Conservation (phyloP, 2,888 invertebrate species). For the Trachelus iudaicus region DNA sequence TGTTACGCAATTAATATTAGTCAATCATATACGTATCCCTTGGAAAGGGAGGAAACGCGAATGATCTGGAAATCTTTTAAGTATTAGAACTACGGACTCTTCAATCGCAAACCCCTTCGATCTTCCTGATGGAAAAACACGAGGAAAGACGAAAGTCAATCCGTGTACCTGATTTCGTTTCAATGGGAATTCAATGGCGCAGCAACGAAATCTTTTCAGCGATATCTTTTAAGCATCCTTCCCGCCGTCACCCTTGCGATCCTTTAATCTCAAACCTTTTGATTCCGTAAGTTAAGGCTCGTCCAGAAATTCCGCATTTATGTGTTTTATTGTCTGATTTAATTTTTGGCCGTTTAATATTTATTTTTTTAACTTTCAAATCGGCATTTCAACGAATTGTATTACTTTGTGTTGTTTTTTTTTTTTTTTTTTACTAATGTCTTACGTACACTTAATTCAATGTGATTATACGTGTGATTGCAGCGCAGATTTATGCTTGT, state of each 20-base stretch:
- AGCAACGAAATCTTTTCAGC: too few relatives aligned
- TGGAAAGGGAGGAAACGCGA: not conserved
- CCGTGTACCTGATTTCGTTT: not conserved
- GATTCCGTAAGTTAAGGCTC: not conserved
- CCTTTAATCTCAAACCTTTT: too few relatives aligned
- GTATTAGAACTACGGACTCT: not conserved
- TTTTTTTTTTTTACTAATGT: not conserved
- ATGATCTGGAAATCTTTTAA: not conserved
- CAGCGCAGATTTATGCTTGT: too few relatives aligned
- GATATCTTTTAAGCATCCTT: too few relatives aligned
- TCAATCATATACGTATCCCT: not conserved
- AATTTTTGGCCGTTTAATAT: not conserved
- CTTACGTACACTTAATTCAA: too few relatives aligned
- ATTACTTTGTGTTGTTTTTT: not conserved
- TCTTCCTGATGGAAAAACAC: not conserved
- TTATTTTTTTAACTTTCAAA: not conserved
- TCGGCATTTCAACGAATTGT: fast-evolving
- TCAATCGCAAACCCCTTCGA: not conserved
- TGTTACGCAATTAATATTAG: not conserved
- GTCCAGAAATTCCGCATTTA: not conserved
- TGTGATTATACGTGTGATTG: too few relatives aligned
- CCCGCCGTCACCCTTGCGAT: too few relatives aligned
- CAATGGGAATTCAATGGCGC: not conserved
- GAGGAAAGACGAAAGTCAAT: not conserved
- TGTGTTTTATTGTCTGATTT: not conserved